Percentiles rank a stretch among this genome's conserved stretches.
Evolutionary conservation across 2,113 vertebrate genomes (phyloP).

Genomic region (Sceloporus undulatus): DNA sequence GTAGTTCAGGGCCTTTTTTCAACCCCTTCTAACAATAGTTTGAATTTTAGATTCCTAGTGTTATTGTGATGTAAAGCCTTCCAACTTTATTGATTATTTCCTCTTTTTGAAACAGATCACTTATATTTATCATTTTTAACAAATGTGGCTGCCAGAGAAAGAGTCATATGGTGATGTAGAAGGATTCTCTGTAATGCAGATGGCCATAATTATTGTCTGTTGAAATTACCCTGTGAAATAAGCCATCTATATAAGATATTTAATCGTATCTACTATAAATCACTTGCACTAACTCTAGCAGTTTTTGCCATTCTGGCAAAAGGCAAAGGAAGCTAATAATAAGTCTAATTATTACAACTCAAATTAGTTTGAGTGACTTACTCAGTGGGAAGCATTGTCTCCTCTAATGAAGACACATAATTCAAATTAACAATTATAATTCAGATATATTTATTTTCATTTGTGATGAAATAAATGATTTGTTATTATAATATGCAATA

Average conservation of each 20-base stretch:
- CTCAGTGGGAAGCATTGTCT: not conserved
- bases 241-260: not conserved
- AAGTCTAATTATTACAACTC: not conserved
- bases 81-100: constrained; percentile 18
- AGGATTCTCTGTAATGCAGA: not conserved
- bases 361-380: not conserved
- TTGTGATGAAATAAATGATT: not conserved
- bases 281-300: not conserved
- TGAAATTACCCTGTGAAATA: constrained; percentile 7
- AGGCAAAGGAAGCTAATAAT: not conserved
- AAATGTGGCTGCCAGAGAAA: not conserved
- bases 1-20: constrained; percentile 79
- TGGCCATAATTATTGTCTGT: not conserved
- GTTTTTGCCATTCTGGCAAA: not conserved
- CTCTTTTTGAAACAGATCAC: not conserved
- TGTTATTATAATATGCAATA: no score
- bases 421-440: no score
- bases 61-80: constrained; percentile 63
- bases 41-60: constrained; percentile 71
- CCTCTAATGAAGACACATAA: no score
- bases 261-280: not conserved
- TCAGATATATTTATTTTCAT: not conserved
- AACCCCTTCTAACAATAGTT: constrained; percentile 77
- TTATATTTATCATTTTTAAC: not conserved
- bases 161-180: constrained; percentile 2